phyloP scores from a whole-genome alignment of 2,888 invertebrate genomes.

The Hydrotaea diabolus region DNA sequence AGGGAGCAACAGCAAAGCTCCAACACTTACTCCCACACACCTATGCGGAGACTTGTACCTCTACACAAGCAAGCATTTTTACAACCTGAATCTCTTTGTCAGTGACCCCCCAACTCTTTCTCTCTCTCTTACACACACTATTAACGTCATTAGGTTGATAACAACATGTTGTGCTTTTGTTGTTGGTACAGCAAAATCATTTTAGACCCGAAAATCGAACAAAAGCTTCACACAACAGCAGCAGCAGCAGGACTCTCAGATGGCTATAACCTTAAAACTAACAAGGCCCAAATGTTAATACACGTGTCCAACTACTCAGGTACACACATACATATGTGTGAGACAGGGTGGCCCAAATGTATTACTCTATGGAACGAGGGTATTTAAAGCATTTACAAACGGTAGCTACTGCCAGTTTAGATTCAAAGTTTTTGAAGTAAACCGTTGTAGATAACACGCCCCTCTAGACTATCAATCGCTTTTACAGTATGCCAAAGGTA shows the following conservation, averaged over 20 bases:
- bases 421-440: too few relatives aligned
- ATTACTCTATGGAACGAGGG: too few relatives aligned
- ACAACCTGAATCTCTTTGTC: too few relatives aligned
- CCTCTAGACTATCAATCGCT: too few relatives aligned
- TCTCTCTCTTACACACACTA: neutral
- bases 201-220: constrained; percentile 7
- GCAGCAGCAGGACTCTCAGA: neutral
- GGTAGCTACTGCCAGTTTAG: too few relatives aligned
- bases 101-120: too few relatives aligned
- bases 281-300: constrained; percentile 8
- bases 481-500: too few relatives aligned
- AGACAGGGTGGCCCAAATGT: too few relatives aligned
- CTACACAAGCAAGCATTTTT: neutral
- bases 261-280: constrained; percentile 16
- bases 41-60: too few relatives aligned
- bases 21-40: constrained; percentile 1
- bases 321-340: too few relatives aligned
- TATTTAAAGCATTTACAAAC: too few relatives aligned
- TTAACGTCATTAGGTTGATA: constrained; percentile 36
- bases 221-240: neutral
- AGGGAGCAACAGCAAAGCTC: neutral
- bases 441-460: too few relatives aligned
- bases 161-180: neutral
- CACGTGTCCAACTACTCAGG: neutral
- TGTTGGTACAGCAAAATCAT: neutral